Base-by-base conservation (phyloP, 2,797 vertebrate genomes). In the Spea hammondii region DNA sequence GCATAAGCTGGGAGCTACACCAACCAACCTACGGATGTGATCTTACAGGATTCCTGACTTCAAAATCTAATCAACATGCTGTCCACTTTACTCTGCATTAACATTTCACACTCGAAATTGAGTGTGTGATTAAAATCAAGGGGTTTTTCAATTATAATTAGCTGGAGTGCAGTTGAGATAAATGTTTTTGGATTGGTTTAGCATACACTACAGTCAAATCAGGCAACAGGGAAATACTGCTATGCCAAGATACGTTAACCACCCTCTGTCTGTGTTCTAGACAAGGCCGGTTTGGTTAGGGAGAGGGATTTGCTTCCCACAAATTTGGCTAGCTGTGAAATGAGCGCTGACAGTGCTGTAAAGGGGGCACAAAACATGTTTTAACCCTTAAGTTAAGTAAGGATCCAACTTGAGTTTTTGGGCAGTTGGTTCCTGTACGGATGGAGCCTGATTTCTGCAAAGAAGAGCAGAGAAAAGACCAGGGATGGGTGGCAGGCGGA, bases 71-170 rank as follows among this genome's bases (percentile, higher is more conserved):
- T 60, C 65, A 74, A 48, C 66, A 53, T 67, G 66, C 62, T 59
- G 51, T 50, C 60, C 73, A 62, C 54, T 60, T 77, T 65, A 68
- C 79, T 65, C 32, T 70, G 60, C 60, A 45, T 65, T 62, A 70
- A 54, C 76, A 77, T 77, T 69, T 79, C 70, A 79, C 49, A 79
- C 71, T 79, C 74, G 65, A 79, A 73, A 73, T 12, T 57, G 65
- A 79, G 47, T 70, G 55, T 70, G 49, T 49, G 65, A 74, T 74
- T 55, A 64, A 64, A 49, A 69, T 74, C 55, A 74, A 68, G 50
- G 12, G 55, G 65, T 79, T 68, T 62, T 74, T 48, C 66, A 70
- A 14, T 45, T 54, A 17, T 60, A 64, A 70, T 44, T 49, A 74
- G 60, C 53, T 51, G 44, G 45, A 8, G 49, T 12, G n/a, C 17